Evolutionary conservation across 2,113 vertebrate species (phyloP), one percentile per base, ranked within the genome.

Genomic region (Notothenia rossii): DNA sequence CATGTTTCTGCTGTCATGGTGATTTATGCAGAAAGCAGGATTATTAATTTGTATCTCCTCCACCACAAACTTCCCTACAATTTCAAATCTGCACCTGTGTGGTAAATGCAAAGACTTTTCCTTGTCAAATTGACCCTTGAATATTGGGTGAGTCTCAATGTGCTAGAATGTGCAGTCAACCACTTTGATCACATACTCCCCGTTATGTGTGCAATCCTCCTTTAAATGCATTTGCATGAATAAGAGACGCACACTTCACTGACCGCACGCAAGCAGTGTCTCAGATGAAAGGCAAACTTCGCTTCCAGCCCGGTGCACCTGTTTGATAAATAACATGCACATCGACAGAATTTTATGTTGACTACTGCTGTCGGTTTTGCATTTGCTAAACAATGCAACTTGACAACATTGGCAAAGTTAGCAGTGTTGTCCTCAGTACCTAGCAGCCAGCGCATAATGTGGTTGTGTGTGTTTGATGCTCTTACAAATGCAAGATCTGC

Each of bases 221-320:
- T 72, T 77, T 76, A 81, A 73, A 82, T 72, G 74, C 73, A 88
- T 80, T 79, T 83, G 82, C 84, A 87, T 85, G 75, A 77, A 75
- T 77, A 79, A 68, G 40, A 87, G 20, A 74, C 40, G 17, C 63
- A 80, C 70, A 83, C 75, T 73, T 75, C 65, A 79, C 18, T 77
- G 84, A 60, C 70, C 29, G 58, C 85, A 89, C 60, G 55, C 70
- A 18, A 82, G 65, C 68, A n/a, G 53, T 18, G 51, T 73, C 66
- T 76, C 75, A 29, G 72, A 79, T 75, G 68, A 72, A 63, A 48
- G 72, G 60, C 15, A 65, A 69, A 72, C 55, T 65, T 49, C 0
- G 53, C 61, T 75, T 82, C 53, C 70, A 69, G 74, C 63, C 76
- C 48, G 4, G 3, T 86, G 84, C 66, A 48, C 10, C 76, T 55